Percentiles rank a stretch among this genome's conserved stretches.
Conservation (phyloP, 2,888 invertebrate species). For the Trissolcus brochymenae region DNA sequence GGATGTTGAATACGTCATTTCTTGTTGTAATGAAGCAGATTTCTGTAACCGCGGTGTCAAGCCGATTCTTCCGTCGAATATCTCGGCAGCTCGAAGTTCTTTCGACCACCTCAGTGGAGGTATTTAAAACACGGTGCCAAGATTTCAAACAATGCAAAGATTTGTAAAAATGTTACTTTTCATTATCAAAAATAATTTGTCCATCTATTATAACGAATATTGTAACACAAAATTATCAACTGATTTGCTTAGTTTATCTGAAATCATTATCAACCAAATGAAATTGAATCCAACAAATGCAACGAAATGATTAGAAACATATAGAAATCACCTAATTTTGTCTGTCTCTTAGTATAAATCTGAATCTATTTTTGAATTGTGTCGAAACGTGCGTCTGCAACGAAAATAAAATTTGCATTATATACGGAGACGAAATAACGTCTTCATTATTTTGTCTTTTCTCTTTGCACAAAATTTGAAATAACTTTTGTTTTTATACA, state of each 20-base stretch:
- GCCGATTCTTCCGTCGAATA: slow-evolving; percentile 76
- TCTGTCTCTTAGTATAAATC: slow-evolving; percentile 5
- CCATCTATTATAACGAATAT: no score
- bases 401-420: no score
- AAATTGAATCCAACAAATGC: no score
- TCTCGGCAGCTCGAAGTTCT: slow-evolving; percentile 64
- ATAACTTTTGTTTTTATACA: not conserved
- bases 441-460: no score
- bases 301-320: not conserved
- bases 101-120: slow-evolving; percentile 71
- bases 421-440: no score
- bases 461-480: no score
- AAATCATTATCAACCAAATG: no score
- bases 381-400: slow-evolving; percentile 3
- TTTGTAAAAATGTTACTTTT: slow-evolving; percentile 6
- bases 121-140: slow-evolving; percentile 58
- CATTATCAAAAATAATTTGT: not conserved
- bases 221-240: no score
- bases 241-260: no score
- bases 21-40: slow-evolving; percentile 86
- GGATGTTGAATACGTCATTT: slow-evolving; percentile 83
- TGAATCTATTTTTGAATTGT: slow-evolving; percentile 10
- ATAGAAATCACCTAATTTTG: slow-evolving; percentile 16
- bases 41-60: slow-evolving; percentile 86
- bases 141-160: slow-evolving; percentile 40